These are phyloP conservation scores for Trematomus bernacchii DNA, from an alignment of 2,797 vertebrate genomes.

Conservation along the genomic window DNA sequence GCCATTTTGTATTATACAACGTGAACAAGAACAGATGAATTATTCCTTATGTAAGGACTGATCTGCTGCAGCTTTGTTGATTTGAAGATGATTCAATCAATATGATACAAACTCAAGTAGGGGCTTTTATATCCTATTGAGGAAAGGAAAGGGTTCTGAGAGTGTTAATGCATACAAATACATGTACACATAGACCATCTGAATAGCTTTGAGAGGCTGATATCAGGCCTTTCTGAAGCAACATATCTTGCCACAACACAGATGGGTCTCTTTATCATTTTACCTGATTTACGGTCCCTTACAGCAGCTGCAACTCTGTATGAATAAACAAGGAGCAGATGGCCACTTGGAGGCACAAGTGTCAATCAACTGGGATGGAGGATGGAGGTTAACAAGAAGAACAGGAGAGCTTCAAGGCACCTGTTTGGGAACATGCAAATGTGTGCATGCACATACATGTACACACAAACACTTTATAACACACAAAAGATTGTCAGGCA, in stretches of 20 bases:
- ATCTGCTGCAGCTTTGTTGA: constrained; percentile 41
- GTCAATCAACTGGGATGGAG: constrained; percentile 56
- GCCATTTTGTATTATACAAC: too few relatives aligned
- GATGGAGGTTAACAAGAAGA: constrained; percentile 19
- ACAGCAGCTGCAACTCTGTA: constrained; percentile 47
- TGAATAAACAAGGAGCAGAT: constrained; percentile 72
- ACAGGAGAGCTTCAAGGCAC: constrained; percentile 27
- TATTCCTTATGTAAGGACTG: too few relatives aligned
- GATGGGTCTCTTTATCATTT: constrained; percentile 56
- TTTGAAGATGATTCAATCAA: constrained; percentile 44
- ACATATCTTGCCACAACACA: constrained; percentile 27
- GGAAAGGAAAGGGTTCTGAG: constrained; percentile 29
- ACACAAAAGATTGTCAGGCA: background rate
- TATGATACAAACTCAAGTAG: constrained; percentile 17
- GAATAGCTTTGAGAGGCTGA: background rate
- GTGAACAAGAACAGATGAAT: too few relatives aligned
- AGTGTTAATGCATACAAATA: constrained; percentile 29
- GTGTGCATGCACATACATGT: constrained; percentile 47
- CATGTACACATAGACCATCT: background rate
- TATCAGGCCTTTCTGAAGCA: constrained; percentile 25
- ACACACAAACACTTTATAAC: constrained; percentile 4
- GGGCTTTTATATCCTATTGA: constrained; percentile 24
- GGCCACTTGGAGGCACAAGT: constrained; percentile 66
- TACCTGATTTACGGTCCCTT: constrained; percentile 62
- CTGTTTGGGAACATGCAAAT: constrained; percentile 52